Conservation (phyloP, 2,888 invertebrate genomes). For the Leucophenga montana region DNA sequence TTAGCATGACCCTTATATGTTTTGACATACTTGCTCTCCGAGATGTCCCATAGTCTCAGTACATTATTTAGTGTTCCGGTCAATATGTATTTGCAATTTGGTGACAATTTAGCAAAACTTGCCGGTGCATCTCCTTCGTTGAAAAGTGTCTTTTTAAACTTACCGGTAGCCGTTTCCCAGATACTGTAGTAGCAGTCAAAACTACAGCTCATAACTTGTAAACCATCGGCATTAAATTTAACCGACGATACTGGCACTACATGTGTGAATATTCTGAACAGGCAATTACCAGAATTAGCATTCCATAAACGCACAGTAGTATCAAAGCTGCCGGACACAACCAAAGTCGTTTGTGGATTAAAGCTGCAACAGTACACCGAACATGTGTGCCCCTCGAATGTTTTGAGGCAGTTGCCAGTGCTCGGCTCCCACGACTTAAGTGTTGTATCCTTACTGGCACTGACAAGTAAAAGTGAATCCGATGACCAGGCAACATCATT, state of each 20-base stretch:
- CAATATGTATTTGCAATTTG: constrained; percentile 99
- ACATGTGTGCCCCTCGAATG: constrained; percentile 98
- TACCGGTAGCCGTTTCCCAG: constrained; percentile 99
- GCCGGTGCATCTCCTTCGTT: constrained; percentile 99
- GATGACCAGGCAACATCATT: constrained; percentile 99
- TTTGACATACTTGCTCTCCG: constrained; percentile 98
- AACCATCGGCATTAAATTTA: constrained; percentile 98
- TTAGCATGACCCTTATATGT: constrained; percentile 99
- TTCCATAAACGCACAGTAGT: constrained; percentile 99
- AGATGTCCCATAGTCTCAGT: constrained; percentile 98
- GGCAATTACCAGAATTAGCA: constrained; percentile 96
- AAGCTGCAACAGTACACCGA: constrained; percentile 99
- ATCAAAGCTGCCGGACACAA: constrained; percentile 99
- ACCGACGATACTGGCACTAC: constrained; percentile 99
- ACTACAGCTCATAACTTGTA: constrained; percentile 97
- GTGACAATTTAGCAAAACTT: constrained; percentile 99
- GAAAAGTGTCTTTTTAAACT: constrained; percentile 98
- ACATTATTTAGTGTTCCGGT: constrained; percentile 99
- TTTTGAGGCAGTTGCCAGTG: constrained; percentile 97
- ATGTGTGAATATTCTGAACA: constrained; percentile 98
- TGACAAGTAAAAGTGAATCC: constrained; percentile 93
- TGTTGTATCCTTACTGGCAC: constrained; percentile 96
- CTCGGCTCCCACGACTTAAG: constrained; percentile 93
- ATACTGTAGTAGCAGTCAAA: constrained; percentile 99
- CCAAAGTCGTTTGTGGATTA: constrained; percentile 99